Conservation (phyloP, 2,797 vertebrate species). For the Pogonophryne albipinna region DNA sequence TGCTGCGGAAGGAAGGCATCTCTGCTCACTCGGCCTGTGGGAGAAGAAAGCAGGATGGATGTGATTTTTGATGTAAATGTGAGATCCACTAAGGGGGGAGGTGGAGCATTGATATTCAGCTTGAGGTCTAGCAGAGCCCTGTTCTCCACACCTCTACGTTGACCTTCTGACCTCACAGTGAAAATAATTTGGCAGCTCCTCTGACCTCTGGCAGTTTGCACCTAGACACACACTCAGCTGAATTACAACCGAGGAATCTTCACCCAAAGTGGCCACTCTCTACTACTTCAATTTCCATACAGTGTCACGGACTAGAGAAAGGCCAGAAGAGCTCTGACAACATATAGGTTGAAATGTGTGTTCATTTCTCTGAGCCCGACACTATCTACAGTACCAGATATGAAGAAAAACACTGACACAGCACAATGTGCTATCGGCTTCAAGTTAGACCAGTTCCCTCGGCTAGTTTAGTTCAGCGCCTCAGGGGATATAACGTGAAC, state of each 20-base stretch:
- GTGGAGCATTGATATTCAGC: constrained; percentile 66
- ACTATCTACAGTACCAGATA: background rate
- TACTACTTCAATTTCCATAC: constrained; percentile 31
- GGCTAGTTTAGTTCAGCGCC: background rate
- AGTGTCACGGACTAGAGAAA: constrained; percentile 7
- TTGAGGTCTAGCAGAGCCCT: constrained; percentile 22
- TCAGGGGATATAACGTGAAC: too few species aligned
- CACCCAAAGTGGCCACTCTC: constrained; percentile 2
- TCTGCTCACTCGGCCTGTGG: constrained; percentile 37
- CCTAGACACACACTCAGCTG: background rate
- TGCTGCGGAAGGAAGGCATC: background rate
- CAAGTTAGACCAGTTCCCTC: background rate
- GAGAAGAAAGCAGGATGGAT: constrained; percentile 42
- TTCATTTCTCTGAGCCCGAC: background rate
- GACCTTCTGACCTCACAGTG: constrained; percentile 60
- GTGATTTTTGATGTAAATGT: constrained; percentile 67
- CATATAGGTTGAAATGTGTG: background rate
- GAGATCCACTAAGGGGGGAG: constrained; percentile 30
- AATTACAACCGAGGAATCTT: constrained; percentile 41
- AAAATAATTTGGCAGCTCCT: constrained; percentile 63
- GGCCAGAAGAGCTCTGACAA: background rate
- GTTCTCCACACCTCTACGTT: constrained; percentile 41
- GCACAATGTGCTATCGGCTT: too few species aligned
- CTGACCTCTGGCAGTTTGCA: constrained; percentile 52
- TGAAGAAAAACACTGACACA: too few species aligned